Evolutionary conservation across 2,113 vertebrate species (phyloP), one percentile per base, ranked within the genome.

Genomic region (Chloropsis hardwickii): DNA sequence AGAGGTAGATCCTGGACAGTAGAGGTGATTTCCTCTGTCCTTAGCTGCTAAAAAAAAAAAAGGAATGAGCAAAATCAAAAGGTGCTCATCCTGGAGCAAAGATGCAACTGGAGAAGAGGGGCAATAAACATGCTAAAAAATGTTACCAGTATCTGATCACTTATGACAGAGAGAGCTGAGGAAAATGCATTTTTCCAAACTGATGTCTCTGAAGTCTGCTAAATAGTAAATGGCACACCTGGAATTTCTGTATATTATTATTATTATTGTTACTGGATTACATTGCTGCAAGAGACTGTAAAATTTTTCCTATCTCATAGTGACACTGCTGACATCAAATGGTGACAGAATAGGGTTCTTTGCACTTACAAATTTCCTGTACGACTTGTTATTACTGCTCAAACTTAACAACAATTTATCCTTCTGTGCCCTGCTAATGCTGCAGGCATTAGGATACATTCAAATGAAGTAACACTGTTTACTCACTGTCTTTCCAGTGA

Each of bases 401-500:
- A n/a, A 50, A 78, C 31, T 70, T 81, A 78, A 86, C 14, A 64
- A 29, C n/a, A 64, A 73, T 61, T 57, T 88, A 72, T 84, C 42
- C 64, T 57, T 50, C 47, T 76, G 31, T 82, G 77, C 24, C 33
- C 72, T 86, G 87, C 33, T 47, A 72, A 60, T 47, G 77, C 48
- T 85, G 74, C 44, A 95, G 76, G 73, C 42, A 77, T 78, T n/a
- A 83, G 69, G 51, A 80, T 45, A n/a, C 37, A 84, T 53, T 77
- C 60, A 81, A 74, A 91, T 2, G 35, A 93, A 97, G 82, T 65
- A 81, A 82, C 9, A 16, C 53, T 92, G 40, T 66, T 81, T 57
- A 79, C 64, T 37, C 56, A 82, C 77, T 93, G 48, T 67, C 89
- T 86, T 88, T 94, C 54, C 56, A 92, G 86, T 80, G 66, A 91